Evolutionary conservation across 2,797 vertebrate genomes (phyloP), one percentile per base, ranked within the genome.

Genomic region (Dendrocincla tyrannina): DNA sequence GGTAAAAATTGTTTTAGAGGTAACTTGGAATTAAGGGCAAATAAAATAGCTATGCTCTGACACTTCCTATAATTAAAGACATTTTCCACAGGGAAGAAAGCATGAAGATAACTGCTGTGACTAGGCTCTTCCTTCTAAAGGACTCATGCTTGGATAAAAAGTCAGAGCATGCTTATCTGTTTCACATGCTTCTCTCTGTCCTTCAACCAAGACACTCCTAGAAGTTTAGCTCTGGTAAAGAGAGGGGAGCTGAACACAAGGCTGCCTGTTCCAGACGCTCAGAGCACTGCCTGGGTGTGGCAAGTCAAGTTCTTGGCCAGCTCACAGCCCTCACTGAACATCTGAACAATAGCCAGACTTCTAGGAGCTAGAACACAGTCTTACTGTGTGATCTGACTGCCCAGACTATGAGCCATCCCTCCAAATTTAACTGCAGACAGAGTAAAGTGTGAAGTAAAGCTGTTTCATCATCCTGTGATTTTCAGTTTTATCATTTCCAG

Each of bases 361-460:
- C 93, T 86, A 95, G 92, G 95, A 96, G 94, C 85, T 95, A 85
- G 63, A 92, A 94, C 84, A 79, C 73, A 95, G 94, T 56, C 82
- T 85, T 89, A 95, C 88, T 95, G 93, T 85, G 82, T 28, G 92
- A 89, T 88, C 60, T 18, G 75, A 91, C 96, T 96, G 95, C 95
- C 86, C 93, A 97, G 97, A 96, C 96, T 95, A 95, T 96, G 96
- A 97, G 94, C 87, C 92, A 94, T 93, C n/a, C 37, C 93, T 97
- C 96, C 91, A 92, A 94, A 96, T 96, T 96, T 96, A 96, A 93
- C 95, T 94, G 69, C 95, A 86, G 68, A 75, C 92, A 92, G 35
- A 93, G 78, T 80, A 62, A 91, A 88, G 90, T 13, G n/a, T 81
- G 92, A 95, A 88, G 81, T 89, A 93, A 87, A 90, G 75, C 68